Percentiles rank a stretch among this genome's conserved stretches.
These are phyloP conservation scores for Maconellicoccus hirsutus DNA, from an alignment of 1,140 invertebrate genomes.

Conservation along the genomic window DNA sequence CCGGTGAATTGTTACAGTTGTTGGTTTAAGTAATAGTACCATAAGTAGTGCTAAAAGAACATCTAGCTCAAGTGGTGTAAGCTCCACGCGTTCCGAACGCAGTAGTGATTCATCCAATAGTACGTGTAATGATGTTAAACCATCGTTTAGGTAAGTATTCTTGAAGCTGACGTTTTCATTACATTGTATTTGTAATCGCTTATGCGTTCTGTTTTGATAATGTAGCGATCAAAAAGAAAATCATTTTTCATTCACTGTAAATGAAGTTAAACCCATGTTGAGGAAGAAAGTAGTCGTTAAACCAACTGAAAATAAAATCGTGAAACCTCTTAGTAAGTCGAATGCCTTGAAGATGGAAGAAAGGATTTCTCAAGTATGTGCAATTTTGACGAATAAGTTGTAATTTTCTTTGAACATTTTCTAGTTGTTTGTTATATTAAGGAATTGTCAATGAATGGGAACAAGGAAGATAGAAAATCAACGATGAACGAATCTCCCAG, in stretches of 20 bases:
- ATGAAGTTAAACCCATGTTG: not conserved
- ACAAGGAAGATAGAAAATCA: not conserved
- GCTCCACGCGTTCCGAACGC: slow-evolving; percentile 72
- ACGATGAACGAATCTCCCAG: slow-evolving; percentile 22
- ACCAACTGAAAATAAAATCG: not conserved
- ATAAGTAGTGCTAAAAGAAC: slow-evolving; percentile 62
- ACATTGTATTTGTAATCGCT: too few species aligned
- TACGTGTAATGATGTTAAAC: slow-evolving; percentile 34
- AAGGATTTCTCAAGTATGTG: not conserved
- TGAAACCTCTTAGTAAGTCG: not conserved
- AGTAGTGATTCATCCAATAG: slow-evolving; percentile 51
- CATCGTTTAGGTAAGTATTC: slow-evolving; percentile 1
- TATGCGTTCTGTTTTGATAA: not conserved
- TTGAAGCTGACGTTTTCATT: too few species aligned
- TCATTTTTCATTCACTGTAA: not conserved
- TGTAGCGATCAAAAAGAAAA: slow-evolving; percentile 8
- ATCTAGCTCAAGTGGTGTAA: slow-evolving; percentile 79
- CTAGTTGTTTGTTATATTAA: not conserved
- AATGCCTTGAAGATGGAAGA: not conserved
- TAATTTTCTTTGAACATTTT: too few species aligned
- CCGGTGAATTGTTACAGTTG: slow-evolving; percentile 3
- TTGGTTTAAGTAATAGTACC: not conserved
- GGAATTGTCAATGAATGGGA: not conserved
- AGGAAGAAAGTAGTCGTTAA: not conserved
- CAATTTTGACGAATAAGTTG: too few species aligned